A percentile compares a stretch with the other conserved stretches of the same genome.
Evolutionary conservation across 92 coral and sea anemone species (phyloP).

Genomic region (Parazoanthus swiftii): DNA sequence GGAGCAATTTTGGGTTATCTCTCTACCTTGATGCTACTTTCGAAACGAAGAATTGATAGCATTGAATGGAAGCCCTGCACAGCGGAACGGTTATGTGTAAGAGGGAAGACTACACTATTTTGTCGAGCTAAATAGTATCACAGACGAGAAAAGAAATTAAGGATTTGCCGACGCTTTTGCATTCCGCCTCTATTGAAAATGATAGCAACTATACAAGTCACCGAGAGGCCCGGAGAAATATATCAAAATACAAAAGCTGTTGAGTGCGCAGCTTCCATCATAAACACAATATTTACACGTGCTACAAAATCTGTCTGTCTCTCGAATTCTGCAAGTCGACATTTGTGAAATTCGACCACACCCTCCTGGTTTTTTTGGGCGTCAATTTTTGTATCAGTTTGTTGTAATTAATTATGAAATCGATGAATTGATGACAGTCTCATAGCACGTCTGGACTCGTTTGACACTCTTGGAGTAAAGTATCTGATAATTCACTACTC

Average conservation of each 20-base stretch:
- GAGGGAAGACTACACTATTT: not conserved
- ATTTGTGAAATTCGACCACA: too few species aligned
- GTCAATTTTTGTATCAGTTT: too few species aligned
- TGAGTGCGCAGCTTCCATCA: not conserved
- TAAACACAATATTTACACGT: not conserved
- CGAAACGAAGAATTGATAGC: not conserved
- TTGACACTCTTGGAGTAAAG: too few species aligned
- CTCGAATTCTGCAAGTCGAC: too few species aligned
- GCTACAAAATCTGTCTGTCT: not conserved
- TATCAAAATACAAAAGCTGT: not conserved
- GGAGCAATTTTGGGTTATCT: not conserved
- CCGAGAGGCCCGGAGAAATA: not conserved
- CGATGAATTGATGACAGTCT: too few species aligned
- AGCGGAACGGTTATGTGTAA: not conserved
- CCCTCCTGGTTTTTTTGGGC: too few species aligned
- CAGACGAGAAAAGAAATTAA: not conserved
- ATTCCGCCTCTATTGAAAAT: not conserved
- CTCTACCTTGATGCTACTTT: not conserved
- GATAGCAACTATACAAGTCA: not conserved
- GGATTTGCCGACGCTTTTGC: not conserved
- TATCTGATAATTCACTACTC: too few species aligned
- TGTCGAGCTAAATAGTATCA: not conserved
- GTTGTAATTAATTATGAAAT: too few species aligned
- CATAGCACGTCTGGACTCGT: too few species aligned
- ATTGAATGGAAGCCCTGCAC: not conserved